Conservation (phyloP, 2,113 vertebrate genomes). For the Callaeas wilsoni region DNA sequence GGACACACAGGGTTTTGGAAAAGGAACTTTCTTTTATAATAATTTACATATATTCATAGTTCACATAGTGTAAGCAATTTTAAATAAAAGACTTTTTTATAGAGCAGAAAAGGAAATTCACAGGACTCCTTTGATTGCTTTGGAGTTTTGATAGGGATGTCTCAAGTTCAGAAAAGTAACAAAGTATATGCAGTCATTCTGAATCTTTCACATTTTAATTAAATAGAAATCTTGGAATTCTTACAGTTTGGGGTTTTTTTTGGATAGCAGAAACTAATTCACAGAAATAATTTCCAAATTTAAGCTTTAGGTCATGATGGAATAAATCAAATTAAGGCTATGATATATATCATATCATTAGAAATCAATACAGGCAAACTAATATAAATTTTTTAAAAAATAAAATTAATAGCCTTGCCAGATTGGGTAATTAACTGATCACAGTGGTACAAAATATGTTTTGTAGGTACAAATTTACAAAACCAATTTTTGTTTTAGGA, state of each 20-base stretch:
- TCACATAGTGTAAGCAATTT: not conserved
- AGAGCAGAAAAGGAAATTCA: not conserved
- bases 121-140: not conserved
- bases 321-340: not conserved
- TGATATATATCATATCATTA: not conserved
- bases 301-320: not conserved
- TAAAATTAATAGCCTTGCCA: not conserved
- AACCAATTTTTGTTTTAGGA: not conserved
- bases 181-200: not conserved
- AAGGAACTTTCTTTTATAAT: not conserved
- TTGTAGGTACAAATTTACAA: not conserved
- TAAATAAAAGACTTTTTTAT: not conserved
- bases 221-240: not conserved
- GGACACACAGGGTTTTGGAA: not conserved
- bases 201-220: not conserved
- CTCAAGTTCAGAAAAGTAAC: not conserved
- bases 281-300: not conserved
- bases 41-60: not conserved
- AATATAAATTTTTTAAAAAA: not conserved
- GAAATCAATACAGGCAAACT: not conserved
- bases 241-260: fast-evolving
- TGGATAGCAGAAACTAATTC: not conserved
- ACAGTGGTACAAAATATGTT: fast-evolving
- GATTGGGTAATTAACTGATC: not conserved
- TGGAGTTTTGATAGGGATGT: not conserved